Conservation (phyloP, 2,113 vertebrate species). For the Protobothrops flavoviridis region DNA sequence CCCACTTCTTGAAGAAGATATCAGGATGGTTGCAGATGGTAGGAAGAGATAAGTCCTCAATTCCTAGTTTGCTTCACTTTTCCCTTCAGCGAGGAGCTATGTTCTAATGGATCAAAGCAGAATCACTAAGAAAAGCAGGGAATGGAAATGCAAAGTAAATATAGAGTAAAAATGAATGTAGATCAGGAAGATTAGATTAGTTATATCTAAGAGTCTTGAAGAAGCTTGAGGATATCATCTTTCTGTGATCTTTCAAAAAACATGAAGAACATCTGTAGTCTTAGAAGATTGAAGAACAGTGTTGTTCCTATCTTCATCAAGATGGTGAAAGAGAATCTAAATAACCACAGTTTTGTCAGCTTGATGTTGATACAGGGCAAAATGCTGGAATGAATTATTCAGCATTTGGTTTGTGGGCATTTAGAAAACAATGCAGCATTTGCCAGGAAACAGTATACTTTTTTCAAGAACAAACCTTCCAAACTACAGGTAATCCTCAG, state of each 20-base stretch:
- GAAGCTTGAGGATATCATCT: not conserved
- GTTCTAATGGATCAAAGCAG: not conserved
- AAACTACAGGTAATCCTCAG: not conserved
- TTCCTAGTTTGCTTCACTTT: not conserved
- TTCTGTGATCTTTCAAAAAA: not conserved
- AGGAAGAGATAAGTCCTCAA: not conserved
- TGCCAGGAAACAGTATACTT: not conserved
- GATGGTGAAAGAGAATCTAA: not conserved
- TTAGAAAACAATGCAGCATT: not conserved
- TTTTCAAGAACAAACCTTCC: not conserved
- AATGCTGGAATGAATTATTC: not conserved
- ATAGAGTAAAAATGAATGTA: not conserved
- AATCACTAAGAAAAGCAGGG: not conserved
- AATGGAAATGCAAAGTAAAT: not conserved
- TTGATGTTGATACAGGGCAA: not conserved
- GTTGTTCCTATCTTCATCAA: not conserved
- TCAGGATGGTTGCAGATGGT: not conserved
- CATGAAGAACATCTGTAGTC: not conserved
- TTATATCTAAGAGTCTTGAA: not conserved
- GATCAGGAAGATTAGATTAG: not conserved
- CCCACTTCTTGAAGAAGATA: not conserved
- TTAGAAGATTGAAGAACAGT: not conserved
- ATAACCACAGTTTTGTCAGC: not conserved
- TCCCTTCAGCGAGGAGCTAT: not conserved
- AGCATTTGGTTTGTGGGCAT: not conserved